phyloP scores from a whole-genome alignment of 2,888 invertebrate species.

The Ophion ellenae region DNA sequence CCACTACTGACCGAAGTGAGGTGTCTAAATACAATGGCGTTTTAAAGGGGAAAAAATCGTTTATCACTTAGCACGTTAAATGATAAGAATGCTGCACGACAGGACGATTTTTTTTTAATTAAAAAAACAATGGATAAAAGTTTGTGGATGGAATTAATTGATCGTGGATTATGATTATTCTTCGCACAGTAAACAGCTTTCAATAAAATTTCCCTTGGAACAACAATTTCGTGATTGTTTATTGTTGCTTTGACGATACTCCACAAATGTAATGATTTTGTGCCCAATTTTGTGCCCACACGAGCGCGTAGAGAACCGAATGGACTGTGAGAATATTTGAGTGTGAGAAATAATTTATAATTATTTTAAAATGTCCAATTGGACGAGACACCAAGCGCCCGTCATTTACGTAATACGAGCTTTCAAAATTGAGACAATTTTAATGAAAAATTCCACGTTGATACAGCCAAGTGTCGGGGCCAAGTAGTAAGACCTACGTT shows the following conservation, averaged over 20 bases:
- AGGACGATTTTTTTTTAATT: not conserved
- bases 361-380: not conserved
- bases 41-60: constrained; percentile 1
- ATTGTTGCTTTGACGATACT: not conserved
- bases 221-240: not conserved
- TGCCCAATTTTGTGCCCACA: no score
- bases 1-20: constrained; percentile 26
- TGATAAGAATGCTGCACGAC: not conserved
- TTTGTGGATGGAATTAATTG: not conserved
- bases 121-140: not conserved
- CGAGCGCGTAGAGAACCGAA: no score
- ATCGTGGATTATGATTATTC: not conserved
- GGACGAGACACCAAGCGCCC: not conserved
- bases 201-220: not conserved
- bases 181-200: not conserved
- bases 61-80: not conserved
- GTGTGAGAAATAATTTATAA: not conserved
- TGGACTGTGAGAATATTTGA: no score
- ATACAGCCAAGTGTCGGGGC: constrained; percentile 2
- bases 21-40: constrained; percentile 7
- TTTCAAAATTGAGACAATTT: constrained; percentile 11
- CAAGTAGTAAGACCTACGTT: constrained; percentile 42
- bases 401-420: not conserved
- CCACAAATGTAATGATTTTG: no score
- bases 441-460: constrained; percentile 28